A percentile compares a stretch with the other conserved stretches of the same genome.
Conservation (phyloP, 2,113 vertebrate genomes). For the Pica pica region DNA sequence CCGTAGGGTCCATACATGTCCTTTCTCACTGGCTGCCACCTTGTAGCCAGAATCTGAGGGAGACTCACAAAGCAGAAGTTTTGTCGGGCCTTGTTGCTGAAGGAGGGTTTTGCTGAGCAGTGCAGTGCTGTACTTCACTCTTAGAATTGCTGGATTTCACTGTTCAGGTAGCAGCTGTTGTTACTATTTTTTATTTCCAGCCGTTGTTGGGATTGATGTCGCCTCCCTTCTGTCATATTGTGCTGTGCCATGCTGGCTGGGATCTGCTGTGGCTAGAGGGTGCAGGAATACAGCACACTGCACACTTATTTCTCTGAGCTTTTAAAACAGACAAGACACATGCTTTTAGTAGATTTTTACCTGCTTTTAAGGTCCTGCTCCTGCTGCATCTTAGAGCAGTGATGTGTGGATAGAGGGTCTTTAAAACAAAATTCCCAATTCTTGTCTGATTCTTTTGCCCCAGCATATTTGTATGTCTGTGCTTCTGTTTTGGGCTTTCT, state of each 20-base stretch:
- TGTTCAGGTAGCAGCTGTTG: neutral
- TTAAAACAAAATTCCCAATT: neutral
- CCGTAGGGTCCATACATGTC: rapidly evolving
- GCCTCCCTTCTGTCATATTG: neutral
- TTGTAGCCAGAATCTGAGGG: neutral
- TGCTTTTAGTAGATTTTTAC: neutral
- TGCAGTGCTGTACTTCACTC: neutral
- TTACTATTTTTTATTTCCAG: neutral
- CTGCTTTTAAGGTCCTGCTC: neutral
- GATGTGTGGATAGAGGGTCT: neutral
- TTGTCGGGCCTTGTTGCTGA: neutral
- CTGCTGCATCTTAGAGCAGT: neutral
- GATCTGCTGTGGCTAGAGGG: neutral
- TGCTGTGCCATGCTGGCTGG: neutral
- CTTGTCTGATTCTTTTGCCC: neutral
- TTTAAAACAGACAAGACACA: neutral
- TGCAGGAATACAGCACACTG: neutral
- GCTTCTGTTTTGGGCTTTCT: neutral
- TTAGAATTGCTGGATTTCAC: neutral
- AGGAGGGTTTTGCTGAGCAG: neutral
- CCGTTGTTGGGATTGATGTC: neutral
- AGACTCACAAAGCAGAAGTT: neutral
- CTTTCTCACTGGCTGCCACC: neutral
- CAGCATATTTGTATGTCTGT: neutral
- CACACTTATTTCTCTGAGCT: neutral